A percentile compares a stretch with the other conserved stretches of the same genome.
These are phyloP conservation scores for Sturnus vulgaris DNA, from an alignment of 2,113 vertebrate genomes.

Conservation along the genomic window DNA sequence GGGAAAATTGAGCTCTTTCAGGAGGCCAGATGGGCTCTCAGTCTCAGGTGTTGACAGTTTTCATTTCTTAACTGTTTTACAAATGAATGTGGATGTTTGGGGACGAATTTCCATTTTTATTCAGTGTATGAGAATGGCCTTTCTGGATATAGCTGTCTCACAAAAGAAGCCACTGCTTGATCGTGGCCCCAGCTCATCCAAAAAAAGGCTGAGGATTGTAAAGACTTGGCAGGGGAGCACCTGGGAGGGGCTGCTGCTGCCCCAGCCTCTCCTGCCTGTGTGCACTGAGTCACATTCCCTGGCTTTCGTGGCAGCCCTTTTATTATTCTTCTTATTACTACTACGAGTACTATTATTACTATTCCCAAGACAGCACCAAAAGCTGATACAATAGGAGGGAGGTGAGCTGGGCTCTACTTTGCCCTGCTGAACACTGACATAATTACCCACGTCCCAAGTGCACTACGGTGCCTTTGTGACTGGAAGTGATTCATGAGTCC, in stretches of 20 bases:
- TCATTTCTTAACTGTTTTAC: conserved; percentile 33
- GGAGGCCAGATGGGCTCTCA: conserved; percentile 30
- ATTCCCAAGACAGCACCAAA: background rate
- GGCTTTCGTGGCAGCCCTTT: background rate
- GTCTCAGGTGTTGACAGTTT: conserved; percentile 37
- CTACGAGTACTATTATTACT: background rate
- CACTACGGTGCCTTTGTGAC: background rate
- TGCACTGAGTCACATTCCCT: background rate
- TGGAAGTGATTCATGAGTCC: background rate
- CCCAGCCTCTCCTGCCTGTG: background rate
- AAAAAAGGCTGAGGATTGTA: background rate
- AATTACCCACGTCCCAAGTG: background rate
- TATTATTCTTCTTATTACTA: background rate
- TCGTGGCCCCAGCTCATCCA: background rate
- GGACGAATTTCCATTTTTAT: conserved; percentile 28
- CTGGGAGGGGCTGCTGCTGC: background rate
- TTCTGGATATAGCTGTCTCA: background rate
- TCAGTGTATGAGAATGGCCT: background rate
- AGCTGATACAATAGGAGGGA: background rate
- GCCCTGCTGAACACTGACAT: background rate
- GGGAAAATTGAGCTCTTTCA: conserved; percentile 10
- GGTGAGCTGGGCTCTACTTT: background rate
- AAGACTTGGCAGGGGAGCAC: background rate
- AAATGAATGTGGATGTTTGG: conserved; percentile 16
- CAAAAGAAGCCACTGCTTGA: background rate